These are phyloP conservation scores for Halcyon smyrnensis DNA, from an alignment of 2,797 vertebrate species.

Conservation along the genomic window DNA sequence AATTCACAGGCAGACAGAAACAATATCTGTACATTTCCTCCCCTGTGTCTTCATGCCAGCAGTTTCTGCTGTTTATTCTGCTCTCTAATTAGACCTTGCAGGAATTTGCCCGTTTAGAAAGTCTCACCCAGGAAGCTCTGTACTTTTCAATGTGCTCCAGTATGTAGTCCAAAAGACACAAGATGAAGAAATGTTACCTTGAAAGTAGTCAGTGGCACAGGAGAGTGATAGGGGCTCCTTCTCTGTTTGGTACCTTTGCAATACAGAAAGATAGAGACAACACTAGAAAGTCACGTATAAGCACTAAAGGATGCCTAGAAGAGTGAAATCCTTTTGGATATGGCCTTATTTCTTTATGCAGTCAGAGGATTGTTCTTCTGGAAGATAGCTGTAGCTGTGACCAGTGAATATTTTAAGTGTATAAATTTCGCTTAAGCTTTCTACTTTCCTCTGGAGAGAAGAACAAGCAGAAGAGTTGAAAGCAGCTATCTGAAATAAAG, in stretches of 20 bases:
- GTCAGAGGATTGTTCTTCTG: not conserved
- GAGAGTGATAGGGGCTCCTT: not conserved
- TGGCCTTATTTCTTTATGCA: not conserved
- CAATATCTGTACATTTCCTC: not conserved
- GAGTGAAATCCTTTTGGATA: not conserved
- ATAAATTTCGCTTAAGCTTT: not conserved
- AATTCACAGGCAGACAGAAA: not conserved
- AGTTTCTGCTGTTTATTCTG: not conserved
- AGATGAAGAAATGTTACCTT: not conserved
- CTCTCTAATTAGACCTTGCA: not conserved
- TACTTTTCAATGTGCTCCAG: not conserved
- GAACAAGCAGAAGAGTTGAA: not conserved
- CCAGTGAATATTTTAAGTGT: not conserved
- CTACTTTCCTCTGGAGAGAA: not conserved
- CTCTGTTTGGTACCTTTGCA: not conserved
- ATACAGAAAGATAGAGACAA: not conserved
- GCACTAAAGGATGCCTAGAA: not conserved
- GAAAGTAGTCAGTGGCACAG: not conserved
- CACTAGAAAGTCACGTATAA: not conserved
- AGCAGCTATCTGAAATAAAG: not conserved
- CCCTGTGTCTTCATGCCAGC: not conserved
- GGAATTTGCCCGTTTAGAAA: not conserved
- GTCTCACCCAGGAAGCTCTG: not conserved
- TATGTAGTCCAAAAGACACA: not conserved
- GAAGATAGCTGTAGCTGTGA: not conserved